phyloP scores from a whole-genome alignment of 2,888 invertebrate genomes.

The Hirtodrosophila trivittata region DNA sequence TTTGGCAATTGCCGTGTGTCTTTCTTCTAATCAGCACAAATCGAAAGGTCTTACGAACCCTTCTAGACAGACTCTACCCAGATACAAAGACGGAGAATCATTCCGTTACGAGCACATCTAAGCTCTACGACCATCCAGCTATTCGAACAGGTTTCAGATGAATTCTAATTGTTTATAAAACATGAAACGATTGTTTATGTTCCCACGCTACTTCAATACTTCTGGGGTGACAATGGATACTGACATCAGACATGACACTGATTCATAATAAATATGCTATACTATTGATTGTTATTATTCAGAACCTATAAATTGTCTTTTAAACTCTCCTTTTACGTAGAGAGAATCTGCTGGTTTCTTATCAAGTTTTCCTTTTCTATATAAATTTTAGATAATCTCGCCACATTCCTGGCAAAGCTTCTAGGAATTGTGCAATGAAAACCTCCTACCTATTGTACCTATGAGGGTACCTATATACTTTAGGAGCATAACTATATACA shows the following conservation, averaged over 20 bases:
- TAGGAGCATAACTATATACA: slow-evolving; percentile 1
- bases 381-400: too few relatives aligned
- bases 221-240: slow-evolving; percentile 38
- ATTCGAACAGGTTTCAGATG: slow-evolving; percentile 32
- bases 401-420: too few relatives aligned
- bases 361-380: too few relatives aligned
- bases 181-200: slow-evolving; percentile 57
- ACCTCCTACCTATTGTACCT: slow-evolving; percentile 6
- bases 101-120: too few relatives aligned
- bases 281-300: slow-evolving; percentile 1
- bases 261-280: slow-evolving; percentile 21
- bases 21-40: slow-evolving; percentile 67
- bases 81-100: background rate
- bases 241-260: slow-evolving; percentile 31
- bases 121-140: too few relatives aligned
- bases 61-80: slow-evolving; percentile 23
- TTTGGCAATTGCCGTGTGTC: slow-evolving; percentile 36
- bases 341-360: too few relatives aligned
- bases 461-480: slow-evolving; percentile 6
- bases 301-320: too few relatives aligned
- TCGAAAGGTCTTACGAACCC: slow-evolving; percentile 19
- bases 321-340: too few relatives aligned
- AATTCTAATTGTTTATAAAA: slow-evolving; percentile 45
- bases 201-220: slow-evolving; percentile 61
- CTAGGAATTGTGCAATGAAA: slow-evolving; percentile 32